Conservation (phyloP, 2,888 invertebrate species). For the Salticus scenicus region DNA sequence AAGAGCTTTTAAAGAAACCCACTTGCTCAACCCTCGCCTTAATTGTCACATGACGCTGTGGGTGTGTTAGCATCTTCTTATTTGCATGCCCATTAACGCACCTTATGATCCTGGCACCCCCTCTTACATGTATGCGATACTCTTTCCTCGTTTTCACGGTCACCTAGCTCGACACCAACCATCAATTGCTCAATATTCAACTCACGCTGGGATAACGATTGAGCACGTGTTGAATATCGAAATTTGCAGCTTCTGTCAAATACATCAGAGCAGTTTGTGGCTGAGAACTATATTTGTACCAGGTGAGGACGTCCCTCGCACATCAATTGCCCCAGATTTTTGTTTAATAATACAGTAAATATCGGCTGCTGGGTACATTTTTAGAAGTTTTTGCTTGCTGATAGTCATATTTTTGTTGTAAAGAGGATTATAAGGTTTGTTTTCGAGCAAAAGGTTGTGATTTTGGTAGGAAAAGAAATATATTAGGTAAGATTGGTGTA, state of each 20-base stretch:
- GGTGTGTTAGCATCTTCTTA: conserved; percentile 20
- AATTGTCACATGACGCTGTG: conserved; percentile 25
- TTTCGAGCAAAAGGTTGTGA: no score
- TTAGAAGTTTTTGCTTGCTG: no score
- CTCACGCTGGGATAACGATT: neutral
- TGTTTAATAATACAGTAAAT: neutral
- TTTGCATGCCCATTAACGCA: conserved; percentile 42
- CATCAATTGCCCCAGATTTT: neutral
- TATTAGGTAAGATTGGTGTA: no score
- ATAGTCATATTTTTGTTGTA: no score
- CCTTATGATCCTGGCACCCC: conserved; percentile 58
- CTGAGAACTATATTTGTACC: neutral
- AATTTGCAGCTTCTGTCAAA: neutral
- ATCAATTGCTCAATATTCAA: neutral
- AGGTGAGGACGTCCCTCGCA: neutral
- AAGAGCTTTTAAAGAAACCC: neutral
- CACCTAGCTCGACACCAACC: neutral
- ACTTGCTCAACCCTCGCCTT: conserved; percentile 12
- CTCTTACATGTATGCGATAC: conserved; percentile 5
- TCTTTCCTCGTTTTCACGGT: conserved; percentile 62
- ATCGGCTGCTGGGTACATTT: no score
- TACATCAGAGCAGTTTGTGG: neutral
- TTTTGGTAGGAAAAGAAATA: no score
- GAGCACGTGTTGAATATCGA: neutral
- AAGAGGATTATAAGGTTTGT: no score